A percentile compares a stretch with the other conserved stretches of the same genome.
Evolutionary conservation across 2,797 vertebrate species (phyloP).

Genomic region (Lacerta agilis): DNA sequence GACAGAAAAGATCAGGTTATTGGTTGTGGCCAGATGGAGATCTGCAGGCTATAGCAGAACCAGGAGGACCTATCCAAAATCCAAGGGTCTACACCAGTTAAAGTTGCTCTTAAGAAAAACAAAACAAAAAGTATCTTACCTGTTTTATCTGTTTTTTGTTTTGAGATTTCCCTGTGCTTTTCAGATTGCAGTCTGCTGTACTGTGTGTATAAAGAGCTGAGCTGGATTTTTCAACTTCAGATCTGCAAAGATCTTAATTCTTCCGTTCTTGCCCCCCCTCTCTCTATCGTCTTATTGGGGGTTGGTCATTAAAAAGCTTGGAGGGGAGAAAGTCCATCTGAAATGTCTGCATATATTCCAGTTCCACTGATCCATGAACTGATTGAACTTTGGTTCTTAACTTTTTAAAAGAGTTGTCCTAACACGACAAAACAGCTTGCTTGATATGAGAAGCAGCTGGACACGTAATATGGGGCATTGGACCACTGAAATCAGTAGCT

Average conservation of each 20-base stretch:
- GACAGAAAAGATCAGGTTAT: too few species aligned
- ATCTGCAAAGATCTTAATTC: background rate
- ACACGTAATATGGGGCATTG: too few species aligned
- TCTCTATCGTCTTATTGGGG: background rate
- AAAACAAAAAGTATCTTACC: slow-evolving; percentile 60
- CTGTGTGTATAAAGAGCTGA: slow-evolving; percentile 19
- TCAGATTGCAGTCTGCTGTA: slow-evolving; percentile 25
- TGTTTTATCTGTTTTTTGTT: slow-evolving; percentile 29
- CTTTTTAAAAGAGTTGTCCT: slow-evolving; percentile 35
- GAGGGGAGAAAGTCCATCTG: slow-evolving; percentile 57
- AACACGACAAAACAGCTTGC: slow-evolving; percentile 35
- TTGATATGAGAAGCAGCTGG: background rate
- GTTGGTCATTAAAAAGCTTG: slow-evolving; percentile 35
- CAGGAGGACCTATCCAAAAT: background rate
- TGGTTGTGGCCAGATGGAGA: too few species aligned
- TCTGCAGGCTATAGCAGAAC: too few species aligned
- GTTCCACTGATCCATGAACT: slow-evolving; percentile 60
- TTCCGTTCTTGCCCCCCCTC: background rate
- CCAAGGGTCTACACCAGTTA: background rate
- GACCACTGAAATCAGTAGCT: too few species aligned
- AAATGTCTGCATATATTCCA: slow-evolving; percentile 45
- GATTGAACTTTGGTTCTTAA: slow-evolving; percentile 71
- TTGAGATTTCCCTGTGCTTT: background rate
- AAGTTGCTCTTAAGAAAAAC: background rate
- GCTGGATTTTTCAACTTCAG: background rate